A percentile compares a stretch with the other conserved stretches of the same genome.
Conservation (phyloP, 2,113 vertebrate species). For the Pycnonotus jocosus region DNA sequence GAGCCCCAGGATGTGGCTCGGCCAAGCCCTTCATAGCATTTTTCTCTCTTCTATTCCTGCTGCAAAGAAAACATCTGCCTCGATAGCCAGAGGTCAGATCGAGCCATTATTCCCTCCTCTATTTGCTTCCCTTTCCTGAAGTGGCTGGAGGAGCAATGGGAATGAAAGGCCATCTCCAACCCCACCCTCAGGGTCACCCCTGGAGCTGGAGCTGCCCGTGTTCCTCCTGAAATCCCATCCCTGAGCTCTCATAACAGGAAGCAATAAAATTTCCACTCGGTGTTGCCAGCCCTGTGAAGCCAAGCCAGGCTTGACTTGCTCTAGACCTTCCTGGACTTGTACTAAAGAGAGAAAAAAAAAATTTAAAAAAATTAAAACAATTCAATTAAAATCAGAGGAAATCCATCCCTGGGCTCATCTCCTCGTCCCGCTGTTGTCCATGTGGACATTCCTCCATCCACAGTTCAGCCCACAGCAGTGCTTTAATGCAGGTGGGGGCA, state of each 20-base stretch:
- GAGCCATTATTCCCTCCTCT: slow-evolving; percentile 1
- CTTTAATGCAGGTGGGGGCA: not conserved
- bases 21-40: not conserved
- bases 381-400: slow-evolving; percentile 1
- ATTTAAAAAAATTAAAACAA: not conserved
- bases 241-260: slow-evolving; percentile 54
- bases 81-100: not conserved
- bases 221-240: not conserved
- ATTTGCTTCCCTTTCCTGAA: slow-evolving; percentile 59
- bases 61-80: slow-evolving; percentile 57
- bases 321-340: not conserved
- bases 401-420: not conserved
- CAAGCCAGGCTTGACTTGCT: not conserved
- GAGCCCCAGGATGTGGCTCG: not conserved
- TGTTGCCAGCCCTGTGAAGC: not conserved
- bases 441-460: not conserved
- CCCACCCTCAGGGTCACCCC: not conserved
- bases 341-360: not conserved
- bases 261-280: slow-evolving; percentile 8
- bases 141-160: not conserved
- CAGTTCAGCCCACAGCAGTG: not conserved
- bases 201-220: accelerated
- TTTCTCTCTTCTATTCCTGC: not conserved
- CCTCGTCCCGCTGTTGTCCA: not conserved
- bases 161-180: not conserved